phyloP scores from a whole-genome alignment of 2,113 vertebrate genomes.

The Triplophysa dalaica region DNA sequence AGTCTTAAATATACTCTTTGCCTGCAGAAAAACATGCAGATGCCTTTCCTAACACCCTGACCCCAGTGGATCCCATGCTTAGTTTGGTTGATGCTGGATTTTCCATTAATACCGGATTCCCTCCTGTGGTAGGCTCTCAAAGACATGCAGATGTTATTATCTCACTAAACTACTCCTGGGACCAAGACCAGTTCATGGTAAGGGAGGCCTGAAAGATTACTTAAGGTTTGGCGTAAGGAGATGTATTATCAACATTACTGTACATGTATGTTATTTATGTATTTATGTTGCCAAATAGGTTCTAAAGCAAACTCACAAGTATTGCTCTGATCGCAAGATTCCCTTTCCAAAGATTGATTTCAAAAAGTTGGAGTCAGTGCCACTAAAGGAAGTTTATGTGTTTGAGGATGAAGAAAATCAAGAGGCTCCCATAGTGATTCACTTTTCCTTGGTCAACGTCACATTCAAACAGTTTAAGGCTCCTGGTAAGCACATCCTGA shows the following conservation, averaged over 20 bases:
- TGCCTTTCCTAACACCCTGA: slow-evolving; percentile 76
- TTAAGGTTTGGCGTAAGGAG: background rate
- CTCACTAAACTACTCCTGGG: slow-evolving; percentile 78
- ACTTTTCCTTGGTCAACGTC: slow-evolving; percentile 62
- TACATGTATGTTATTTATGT: background rate
- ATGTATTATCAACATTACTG: background rate
- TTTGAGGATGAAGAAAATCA: slow-evolving; percentile 50
- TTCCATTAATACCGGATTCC: slow-evolving; percentile 79
- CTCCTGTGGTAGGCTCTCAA: slow-evolving; percentile 77
- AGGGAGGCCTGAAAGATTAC: slow-evolving; percentile 31
- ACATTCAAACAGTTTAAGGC: slow-evolving; percentile 24
- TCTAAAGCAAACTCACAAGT: slow-evolving; percentile 53
- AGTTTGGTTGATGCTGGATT: slow-evolving; percentile 83
- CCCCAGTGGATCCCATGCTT: slow-evolving; percentile 74
- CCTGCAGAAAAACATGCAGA: slow-evolving; percentile 77
- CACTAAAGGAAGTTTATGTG: slow-evolving; percentile 63
- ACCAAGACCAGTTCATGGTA: slow-evolving; percentile 71
- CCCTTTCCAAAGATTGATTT: slow-evolving; percentile 65
- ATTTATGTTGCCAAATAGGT: slow-evolving; percentile 47
- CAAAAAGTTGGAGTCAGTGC: slow-evolving; percentile 42
- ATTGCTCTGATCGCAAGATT: slow-evolving; percentile 62
- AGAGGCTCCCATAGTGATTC: slow-evolving; percentile 62
- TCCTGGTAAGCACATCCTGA: slow-evolving; percentile 18
- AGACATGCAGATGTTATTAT: slow-evolving; percentile 82
- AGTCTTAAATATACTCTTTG: background rate